Percentiles rank a stretch among this genome's conserved stretches.
Conservation (phyloP, 2,888 invertebrate genomes). For the Rhagonycha fulva region DNA sequence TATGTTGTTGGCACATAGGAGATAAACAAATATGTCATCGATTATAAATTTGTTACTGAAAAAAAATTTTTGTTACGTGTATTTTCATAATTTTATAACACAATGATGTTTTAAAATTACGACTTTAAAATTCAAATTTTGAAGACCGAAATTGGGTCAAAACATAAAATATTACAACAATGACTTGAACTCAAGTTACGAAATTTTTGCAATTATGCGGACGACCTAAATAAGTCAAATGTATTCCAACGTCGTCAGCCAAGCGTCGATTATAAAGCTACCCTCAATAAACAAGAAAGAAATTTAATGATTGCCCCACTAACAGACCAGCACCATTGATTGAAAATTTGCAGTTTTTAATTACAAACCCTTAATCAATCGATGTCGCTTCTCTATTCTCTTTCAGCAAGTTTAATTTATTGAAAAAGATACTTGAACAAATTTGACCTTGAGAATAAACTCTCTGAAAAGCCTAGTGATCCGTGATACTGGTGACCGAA, state of each 20-base stretch:
- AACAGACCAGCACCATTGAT: background rate
- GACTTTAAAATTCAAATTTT: background rate
- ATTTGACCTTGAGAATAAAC: background rate
- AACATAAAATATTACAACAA: background rate
- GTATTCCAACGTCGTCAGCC: background rate
- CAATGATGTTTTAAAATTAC: background rate
- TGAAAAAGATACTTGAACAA: no score
- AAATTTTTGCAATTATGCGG: background rate
- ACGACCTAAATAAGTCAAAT: constrained; percentile 10
- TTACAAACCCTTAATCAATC: background rate
- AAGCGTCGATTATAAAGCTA: background rate
- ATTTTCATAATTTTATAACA: background rate
- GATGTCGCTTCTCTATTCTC: no score
- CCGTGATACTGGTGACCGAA: background rate
- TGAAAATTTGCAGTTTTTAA: background rate
- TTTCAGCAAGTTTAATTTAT: no score
- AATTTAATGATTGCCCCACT: background rate
- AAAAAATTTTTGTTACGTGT: background rate
- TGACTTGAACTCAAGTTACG: background rate
- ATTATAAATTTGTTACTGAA: background rate
- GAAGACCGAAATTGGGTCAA: background rate
- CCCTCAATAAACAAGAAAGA: background rate
- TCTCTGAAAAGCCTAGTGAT: no score
- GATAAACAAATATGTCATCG: background rate
- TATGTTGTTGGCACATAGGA: background rate